Conservation (phyloP, 2,888 invertebrate species). For the Vanessa cardui region DNA sequence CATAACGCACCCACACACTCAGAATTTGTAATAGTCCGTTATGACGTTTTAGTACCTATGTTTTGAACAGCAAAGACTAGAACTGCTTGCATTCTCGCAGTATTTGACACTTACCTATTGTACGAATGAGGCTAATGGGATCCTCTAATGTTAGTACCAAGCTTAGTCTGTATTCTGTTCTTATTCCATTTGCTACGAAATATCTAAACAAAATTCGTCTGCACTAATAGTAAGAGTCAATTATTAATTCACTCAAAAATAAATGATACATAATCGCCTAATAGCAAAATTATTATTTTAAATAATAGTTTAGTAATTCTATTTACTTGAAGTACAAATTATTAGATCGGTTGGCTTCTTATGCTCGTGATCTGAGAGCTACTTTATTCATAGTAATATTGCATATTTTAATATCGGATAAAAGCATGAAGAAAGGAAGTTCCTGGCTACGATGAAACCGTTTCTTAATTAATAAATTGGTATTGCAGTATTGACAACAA, state of each 20-base stretch:
- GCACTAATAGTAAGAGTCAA: neutral
- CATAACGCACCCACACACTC: slow-evolving; percentile 30
- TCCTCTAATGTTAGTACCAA: slow-evolving; percentile 39
- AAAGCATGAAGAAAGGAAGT: slow-evolving; percentile 5
- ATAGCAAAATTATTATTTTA: too few species aligned
- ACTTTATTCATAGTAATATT: neutral
- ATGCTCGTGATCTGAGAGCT: neutral
- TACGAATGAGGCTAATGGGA: slow-evolving; percentile 38
- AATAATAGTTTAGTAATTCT: too few species aligned
- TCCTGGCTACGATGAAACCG: too few species aligned
- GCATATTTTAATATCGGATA: slow-evolving; percentile 6
- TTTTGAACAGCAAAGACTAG: slow-evolving; percentile 10
- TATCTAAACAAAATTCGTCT: slow-evolving; percentile 8
- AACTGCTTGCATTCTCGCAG: slow-evolving; percentile 14
- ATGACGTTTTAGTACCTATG: slow-evolving; percentile 22
- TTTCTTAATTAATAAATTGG: too few species aligned
- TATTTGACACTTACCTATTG: slow-evolving; percentile 28
- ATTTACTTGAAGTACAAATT: too few species aligned
- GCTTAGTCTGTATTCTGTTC: slow-evolving; percentile 33
- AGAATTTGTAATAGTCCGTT: slow-evolving; percentile 18
- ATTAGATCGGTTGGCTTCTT: neutral
- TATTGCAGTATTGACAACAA: too few species aligned
- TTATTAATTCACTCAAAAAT: neutral
- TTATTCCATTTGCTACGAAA: slow-evolving; percentile 20
- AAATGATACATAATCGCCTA: too few species aligned